Evolutionary conservation across 2,797 vertebrate genomes (phyloP).

Genomic region (Rhynchonycteris naso): DNA sequence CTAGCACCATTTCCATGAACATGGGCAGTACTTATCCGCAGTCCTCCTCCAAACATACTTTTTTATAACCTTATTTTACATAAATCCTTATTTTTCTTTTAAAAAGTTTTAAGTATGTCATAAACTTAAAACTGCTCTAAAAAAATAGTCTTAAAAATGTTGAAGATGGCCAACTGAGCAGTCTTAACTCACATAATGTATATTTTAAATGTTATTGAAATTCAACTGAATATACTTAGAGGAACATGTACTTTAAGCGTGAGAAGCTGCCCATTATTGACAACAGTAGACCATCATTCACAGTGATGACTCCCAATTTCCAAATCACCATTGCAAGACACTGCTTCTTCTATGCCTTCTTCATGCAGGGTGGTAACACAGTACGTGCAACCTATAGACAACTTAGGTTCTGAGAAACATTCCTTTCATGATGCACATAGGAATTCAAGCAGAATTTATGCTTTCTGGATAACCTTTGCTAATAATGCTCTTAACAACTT

Average conservation of each 20-base stretch:
- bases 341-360: background rate
- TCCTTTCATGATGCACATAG: background rate
- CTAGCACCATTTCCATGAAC: background rate
- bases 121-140: slow-evolving; percentile 14
- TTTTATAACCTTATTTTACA: background rate
- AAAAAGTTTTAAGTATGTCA: background rate
- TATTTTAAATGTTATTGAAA: slow-evolving; percentile 38
- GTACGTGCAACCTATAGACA: background rate
- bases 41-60: background rate
- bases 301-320: background rate
- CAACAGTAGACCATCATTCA: background rate
- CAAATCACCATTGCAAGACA: background rate
- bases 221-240: background rate
- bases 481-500: background rate
- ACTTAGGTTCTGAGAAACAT: background rate
- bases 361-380: background rate
- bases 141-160: background rate
- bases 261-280: background rate
- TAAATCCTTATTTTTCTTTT: background rate
- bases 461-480: background rate
- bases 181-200: background rate
- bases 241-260: background rate
- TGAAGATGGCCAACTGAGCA: slow-evolving; percentile 3
- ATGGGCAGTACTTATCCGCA: background rate
- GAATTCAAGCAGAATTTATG: background rate